phyloP scores from a whole-genome alignment of 2,113 vertebrate species.

The Onychostruthus taczanowskii region DNA sequence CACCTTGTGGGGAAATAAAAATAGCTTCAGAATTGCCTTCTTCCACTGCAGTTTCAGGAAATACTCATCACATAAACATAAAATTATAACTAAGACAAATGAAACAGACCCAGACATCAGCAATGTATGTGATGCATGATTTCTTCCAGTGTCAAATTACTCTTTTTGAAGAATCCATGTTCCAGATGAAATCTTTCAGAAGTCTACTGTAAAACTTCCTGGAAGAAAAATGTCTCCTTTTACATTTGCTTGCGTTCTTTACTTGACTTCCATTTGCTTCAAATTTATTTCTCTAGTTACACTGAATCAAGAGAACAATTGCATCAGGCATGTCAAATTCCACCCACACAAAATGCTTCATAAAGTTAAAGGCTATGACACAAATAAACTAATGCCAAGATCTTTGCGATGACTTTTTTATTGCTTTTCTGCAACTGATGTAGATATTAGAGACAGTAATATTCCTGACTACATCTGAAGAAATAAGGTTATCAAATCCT shows the following conservation, averaged over 20 bases:
- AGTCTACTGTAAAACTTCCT: background rate
- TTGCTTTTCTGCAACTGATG: constrained; percentile 23
- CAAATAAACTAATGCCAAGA: constrained; percentile 4
- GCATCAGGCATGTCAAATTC: constrained; percentile 21
- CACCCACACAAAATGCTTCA: background rate
- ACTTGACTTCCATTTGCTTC: constrained; percentile 9
- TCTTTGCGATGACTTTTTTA: background rate
- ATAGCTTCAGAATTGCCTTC: background rate
- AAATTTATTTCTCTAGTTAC: constrained; percentile 11
- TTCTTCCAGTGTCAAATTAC: background rate
- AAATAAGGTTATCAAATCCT: constrained; percentile 34
- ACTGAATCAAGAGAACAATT: constrained; percentile 21
- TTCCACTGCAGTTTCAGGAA: background rate
- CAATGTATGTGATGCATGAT: background rate
- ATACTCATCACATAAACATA: constrained; percentile 10
- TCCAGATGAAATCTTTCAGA: constrained; percentile 51
- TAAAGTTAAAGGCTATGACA: constrained; percentile 27
- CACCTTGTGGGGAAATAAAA: constrained; percentile 74
- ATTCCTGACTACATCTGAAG: constrained; percentile 13
- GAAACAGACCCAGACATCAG: background rate
- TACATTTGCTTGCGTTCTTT: constrained; percentile 18
- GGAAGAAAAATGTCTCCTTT: constrained; percentile 35
- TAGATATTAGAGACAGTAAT: constrained; percentile 8
- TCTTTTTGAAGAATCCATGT: constrained; percentile 27
- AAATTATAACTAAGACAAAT: constrained; percentile 14